phyloP scores from a whole-genome alignment of 2,113 vertebrate species.

The Camelus bactrianus region DNA sequence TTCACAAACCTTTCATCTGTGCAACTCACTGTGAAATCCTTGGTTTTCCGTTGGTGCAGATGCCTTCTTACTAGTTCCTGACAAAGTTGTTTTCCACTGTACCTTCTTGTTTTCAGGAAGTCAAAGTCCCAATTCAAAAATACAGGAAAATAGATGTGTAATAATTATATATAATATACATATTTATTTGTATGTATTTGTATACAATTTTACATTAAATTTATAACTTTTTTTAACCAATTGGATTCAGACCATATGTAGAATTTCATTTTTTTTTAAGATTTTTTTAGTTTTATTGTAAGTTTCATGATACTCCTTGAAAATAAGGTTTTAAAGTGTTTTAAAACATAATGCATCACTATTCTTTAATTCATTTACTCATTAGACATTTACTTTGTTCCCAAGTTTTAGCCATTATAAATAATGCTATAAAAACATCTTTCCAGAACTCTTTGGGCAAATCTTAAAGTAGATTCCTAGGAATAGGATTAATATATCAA shows the following conservation, averaged over 20 bases:
- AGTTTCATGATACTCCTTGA: slow-evolving; percentile 1
- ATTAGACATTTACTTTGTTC: neutral
- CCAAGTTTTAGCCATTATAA: neutral
- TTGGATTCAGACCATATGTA: neutral
- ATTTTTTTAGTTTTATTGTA: neutral
- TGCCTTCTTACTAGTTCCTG: neutral
- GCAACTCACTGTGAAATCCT: neutral
- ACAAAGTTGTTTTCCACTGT: neutral
- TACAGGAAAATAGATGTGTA: neutral
- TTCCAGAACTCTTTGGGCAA: neutral
- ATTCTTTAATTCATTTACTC: slow-evolving; percentile 20
- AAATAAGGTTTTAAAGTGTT: neutral
- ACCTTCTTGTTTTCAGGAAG: neutral
- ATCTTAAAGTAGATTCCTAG: slow-evolving; percentile 7
- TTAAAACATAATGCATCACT: neutral
- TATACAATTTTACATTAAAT: slow-evolving; percentile 10
- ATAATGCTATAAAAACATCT: neutral
- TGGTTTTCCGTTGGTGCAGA: neutral
- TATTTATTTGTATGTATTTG: neutral
- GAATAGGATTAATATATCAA: neutral
- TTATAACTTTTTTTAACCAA: neutral
- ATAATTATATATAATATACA: neutral
- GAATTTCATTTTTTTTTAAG: slow-evolving; percentile 6
- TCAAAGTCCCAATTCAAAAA: slow-evolving; percentile 39
- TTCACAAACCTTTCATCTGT: neutral